These are phyloP conservation scores for Orcinus orca DNA, from an alignment of 2,113 vertebrate genomes.

Conservation along the genomic window DNA sequence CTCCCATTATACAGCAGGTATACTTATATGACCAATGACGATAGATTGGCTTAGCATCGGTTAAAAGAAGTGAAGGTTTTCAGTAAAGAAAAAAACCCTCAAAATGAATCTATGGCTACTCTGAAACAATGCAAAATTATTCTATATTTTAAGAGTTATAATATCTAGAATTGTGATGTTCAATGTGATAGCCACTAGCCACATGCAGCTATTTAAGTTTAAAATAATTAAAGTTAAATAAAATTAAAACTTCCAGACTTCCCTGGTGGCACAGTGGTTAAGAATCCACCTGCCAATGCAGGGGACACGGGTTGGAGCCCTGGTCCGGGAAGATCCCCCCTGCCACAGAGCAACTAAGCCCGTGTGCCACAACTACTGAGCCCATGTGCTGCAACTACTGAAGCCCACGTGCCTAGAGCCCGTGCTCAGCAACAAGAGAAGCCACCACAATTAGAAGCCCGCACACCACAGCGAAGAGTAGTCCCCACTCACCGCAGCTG, in stretches of 20 bases:
- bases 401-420: too few relatives aligned
- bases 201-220: neutral
- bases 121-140: neutral
- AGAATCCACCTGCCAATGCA: too few relatives aligned
- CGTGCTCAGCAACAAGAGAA: too few relatives aligned
- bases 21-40: neutral
- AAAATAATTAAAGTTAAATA: neutral
- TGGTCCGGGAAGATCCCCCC: too few relatives aligned
- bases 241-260: neutral
- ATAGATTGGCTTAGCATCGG: neutral
- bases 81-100: neutral
- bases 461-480: too few relatives aligned
- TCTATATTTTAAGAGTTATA: neutral
- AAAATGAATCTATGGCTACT: neutral
- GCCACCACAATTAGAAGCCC: too few relatives aligned
- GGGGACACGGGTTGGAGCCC: too few relatives aligned
- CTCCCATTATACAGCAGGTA: neutral
- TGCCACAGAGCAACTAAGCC: too few relatives aligned
- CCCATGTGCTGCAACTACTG: too few relatives aligned
- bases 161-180: neutral
- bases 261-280: too few relatives aligned
- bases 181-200: neutral
- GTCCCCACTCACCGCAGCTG: too few relatives aligned
- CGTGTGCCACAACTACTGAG: too few relatives aligned
- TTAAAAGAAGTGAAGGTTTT: neutral